Conservation (phyloP, 2,797 vertebrate genomes). For the Arrhamphus sclerolepis region DNA sequence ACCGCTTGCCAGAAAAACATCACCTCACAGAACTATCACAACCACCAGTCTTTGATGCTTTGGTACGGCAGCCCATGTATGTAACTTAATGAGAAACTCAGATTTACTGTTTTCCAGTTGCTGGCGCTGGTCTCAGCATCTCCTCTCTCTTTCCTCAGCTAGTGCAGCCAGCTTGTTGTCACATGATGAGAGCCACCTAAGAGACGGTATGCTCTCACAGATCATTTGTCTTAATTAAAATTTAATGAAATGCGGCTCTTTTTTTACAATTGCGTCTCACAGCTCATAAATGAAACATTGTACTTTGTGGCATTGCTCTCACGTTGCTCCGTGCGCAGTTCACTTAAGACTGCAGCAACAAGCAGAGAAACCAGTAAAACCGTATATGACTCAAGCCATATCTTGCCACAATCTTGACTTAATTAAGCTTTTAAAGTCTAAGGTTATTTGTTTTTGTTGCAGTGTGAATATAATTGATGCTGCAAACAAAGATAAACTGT, state of each 20-base stretch:
- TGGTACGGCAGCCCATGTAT: background rate
- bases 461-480: slow-evolving; percentile 1
- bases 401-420: slow-evolving; percentile 5
- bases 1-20: slow-evolving; percentile 21
- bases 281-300: slow-evolving; percentile 97
- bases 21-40: slow-evolving; percentile 28
- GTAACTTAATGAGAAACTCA: slow-evolving; percentile 15
- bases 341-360: slow-evolving; percentile 82
- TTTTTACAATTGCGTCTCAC: slow-evolving; percentile 86
- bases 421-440: slow-evolving; percentile 18
- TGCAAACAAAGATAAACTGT: slow-evolving; percentile 6
- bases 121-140: slow-evolving; percentile 9
- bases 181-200: slow-evolving; percentile 87
- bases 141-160: slow-evolving; percentile 67
- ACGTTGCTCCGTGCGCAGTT: slow-evolving; percentile 82
- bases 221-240: slow-evolving; percentile 97
- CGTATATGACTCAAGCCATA: slow-evolving; percentile 5
- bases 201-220: slow-evolving; percentile 87
- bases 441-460: slow-evolving; percentile 19
- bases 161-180: slow-evolving; percentile 80
- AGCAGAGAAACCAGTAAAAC: slow-evolving; percentile 55
- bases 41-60: slow-evolving; percentile 27
- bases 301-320: slow-evolving; percentile 86
- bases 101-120: slow-evolving; percentile 31
- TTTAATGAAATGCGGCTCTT: slow-evolving; percentile 94